A percentile compares a stretch with the other conserved stretches of the same genome.
Evolutionary conservation across 2,797 vertebrate genomes (phyloP).

Genomic region (Salarias fasciatus): DNA sequence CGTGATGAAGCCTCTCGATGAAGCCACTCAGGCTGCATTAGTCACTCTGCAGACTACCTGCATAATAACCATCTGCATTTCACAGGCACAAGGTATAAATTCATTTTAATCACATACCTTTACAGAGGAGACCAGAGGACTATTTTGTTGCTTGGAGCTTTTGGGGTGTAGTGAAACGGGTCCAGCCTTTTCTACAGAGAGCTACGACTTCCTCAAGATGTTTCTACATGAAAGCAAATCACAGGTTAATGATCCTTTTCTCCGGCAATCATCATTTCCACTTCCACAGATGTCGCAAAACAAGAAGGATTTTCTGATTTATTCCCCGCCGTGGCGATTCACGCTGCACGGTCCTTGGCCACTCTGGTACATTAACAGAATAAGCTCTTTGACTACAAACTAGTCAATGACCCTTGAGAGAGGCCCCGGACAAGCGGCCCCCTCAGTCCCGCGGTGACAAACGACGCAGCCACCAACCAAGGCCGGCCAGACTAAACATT

Average conservation of each 20-base stretch:
- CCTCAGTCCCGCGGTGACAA: conserved; percentile 60
- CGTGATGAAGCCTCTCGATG: too few relatives aligned
- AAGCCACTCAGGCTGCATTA: too few relatives aligned
- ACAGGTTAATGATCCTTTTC: background rate
- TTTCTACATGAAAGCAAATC: background rate
- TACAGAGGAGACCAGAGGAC: too few relatives aligned
- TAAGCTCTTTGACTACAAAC: conserved; percentile 57
- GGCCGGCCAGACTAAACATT: conserved; percentile 59
- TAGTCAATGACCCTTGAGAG: conserved; percentile 59
- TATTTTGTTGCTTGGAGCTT: too few relatives aligned
- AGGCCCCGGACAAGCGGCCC: conserved; percentile 31
- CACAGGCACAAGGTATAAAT: too few relatives aligned
- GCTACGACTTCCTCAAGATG: background rate
- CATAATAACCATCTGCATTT: too few relatives aligned
- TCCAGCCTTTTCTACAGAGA: too few relatives aligned
- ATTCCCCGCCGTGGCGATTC: conserved; percentile 15
- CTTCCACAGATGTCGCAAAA: background rate
- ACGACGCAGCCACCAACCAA: conserved; percentile 52
- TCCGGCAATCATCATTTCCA: background rate
- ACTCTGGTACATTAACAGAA: conserved; percentile 49
- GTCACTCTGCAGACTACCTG: too few relatives aligned
- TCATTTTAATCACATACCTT: too few relatives aligned
- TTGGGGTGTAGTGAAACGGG: too few relatives aligned
- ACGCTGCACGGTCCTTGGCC: conserved; percentile 15
- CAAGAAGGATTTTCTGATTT: background rate